Base-by-base conservation (phyloP, 2,888 invertebrate genomes). In the Seira sanloemensis region DNA sequence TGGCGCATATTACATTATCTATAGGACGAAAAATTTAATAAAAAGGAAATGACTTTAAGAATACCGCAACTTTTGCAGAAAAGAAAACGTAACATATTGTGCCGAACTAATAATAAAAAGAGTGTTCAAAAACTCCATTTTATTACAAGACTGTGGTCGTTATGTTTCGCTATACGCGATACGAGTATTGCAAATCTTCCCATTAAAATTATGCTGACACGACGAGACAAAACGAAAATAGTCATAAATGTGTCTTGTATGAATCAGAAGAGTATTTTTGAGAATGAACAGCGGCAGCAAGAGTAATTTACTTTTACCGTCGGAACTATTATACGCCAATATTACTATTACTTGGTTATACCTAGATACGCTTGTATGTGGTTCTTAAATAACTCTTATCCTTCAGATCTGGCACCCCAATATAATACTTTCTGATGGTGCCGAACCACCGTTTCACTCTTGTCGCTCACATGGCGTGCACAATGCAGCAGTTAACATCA, bases 181-280 rank as follows among this genome's bases (percentile, higher is more conserved):
- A n/a, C n/a, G n/a, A n/a, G n/a, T n/a, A n/a, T 37, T 37, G 4
- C 37, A 37, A 7, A 37, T n/a, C n/a, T 37, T 37, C 12, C 37
- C 37, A 12, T 37, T 37, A 37, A 37, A n/a, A 37, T 37, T 37
- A 54, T 68, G 80, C 80, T 80, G 80, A 80, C 80, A 62, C 69
- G 69, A 37, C 74, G 80, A 80, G 66, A 74, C 37, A 12, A 12
- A 37, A 37, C n/a, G n/a, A 37, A 37, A 37, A 37, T 37, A 12
- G 4, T 37, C 4, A 37, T 37, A 37, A 37, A 37, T n/a, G n/a
- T n/a, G n/a, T n/a, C n/a, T n/a, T n/a, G n/a, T n/a, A n/a, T n/a
- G n/a, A n/a, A n/a, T 37, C 37, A 37, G 37, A 37, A 37, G 12
- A 37, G 37, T 37, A 37, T 37, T 37, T 37, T 37, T 37, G 12